Evolutionary conservation across 1,140 invertebrate species (phyloP), one percentile per base, ranked within the genome.

Genomic region (Potamilus streckersoni): DNA sequence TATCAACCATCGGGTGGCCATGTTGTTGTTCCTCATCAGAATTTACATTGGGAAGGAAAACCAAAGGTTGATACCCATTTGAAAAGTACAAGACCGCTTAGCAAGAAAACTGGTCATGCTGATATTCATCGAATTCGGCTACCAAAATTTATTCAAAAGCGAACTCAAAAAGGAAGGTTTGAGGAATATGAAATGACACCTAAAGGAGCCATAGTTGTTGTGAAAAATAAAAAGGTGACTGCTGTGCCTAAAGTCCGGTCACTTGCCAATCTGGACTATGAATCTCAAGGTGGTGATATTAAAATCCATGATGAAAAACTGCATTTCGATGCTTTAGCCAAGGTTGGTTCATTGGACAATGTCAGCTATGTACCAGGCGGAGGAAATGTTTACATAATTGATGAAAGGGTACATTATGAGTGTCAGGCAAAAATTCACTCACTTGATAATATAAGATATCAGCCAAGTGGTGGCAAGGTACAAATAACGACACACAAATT

Each of bases 11-110:
- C 79, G 19, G 88, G 86, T n/a, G 87, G 86, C 23, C 75, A 85
- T 63, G 73, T 85, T 16, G 68, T 82, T 61, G 86, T 88, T 38
- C 73, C 74, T 5, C 73, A 74, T 31, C 69, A 95, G 77, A 97
- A 96, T 90, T 91, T 98, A 74, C 93, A 95, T 84, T 85, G 87
- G 80, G 79, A 83, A 49, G 81, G 80, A 55, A 79, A 84, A 57
- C 69, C 86, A 2, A 82, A 79, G 74, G 79, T 88, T 5, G 82
- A 82, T 38, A 85, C 81, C 19, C 73, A 82, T 59, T 81, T 83
- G 27, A 86, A 86, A 72, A 77, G 79, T 49, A 11, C 38, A 49
- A 49, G 38, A 49, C 38, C 11, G 6, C 38, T 49, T 11, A 49
- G 38, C 11, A 8, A 49, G 38, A 49, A 49, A 49, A 49, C 6